Evolutionary conservation across 2,113 vertebrate species (phyloP), one percentile per base, ranked within the genome.

Genomic region (Neomonachus schauinslandi): DNA sequence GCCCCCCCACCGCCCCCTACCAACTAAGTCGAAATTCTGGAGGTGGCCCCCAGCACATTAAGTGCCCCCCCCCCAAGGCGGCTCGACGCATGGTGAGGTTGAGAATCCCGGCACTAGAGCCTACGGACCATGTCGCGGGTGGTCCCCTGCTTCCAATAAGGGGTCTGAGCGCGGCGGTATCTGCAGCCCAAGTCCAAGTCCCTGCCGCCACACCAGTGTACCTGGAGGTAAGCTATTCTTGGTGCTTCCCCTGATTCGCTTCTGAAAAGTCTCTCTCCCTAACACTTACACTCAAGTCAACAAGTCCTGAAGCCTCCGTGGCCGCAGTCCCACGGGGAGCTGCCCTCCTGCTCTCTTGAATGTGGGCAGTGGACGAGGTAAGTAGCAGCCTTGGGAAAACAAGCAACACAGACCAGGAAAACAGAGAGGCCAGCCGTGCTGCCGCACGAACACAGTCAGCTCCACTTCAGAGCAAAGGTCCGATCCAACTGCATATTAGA

Each of bases 401-500:
- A 96, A 65, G 76, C 4, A 31, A 53, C 9, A 6, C 4, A 26
- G 31, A 76, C 0, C 93, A 94, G 97, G 55, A 97, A 95, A 88
- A 97, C 12, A 92, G 33, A 98, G 95, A 96, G 95, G 89, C 96
- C 87, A 4, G 97, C 97, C 74, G 61, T 53, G 93, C 96, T 93
- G 97, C 88, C 84, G 80, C 76, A 89, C 80, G 93, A 97, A 51
- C 36, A 81, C 0, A 74, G 94, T 72, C 92, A 57, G 95, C 80
- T 84, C 96, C 65, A 26, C 97, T 95, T 72, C 2, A 0, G 87
- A 94, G 92, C 74, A 61, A 71, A 94, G 96, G 95, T 79, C 36
- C 96, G 76, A 97, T 97, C 98, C 98, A 98, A 97, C 92, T 85
- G 83, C 98, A 97, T 95, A 98, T 98, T 98, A 98, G 97, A 98